Evolutionary conservation across 2,888 invertebrate species (phyloP), one percentile per base, ranked within the genome.

Genomic region (Leucophenga maculata): DNA sequence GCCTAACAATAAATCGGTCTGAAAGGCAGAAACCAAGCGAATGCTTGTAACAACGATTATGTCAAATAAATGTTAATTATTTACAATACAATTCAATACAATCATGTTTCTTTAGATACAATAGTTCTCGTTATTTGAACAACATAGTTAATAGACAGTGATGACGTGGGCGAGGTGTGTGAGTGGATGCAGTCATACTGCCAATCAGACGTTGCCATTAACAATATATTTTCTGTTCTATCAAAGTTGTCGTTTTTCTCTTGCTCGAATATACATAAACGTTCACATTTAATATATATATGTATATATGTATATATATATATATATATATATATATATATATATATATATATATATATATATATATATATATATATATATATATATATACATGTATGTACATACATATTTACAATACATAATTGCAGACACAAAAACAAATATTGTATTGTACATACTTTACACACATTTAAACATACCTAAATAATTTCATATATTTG

Each of bases 151-250:
- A 39, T 39, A 11, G 11, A 39, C 32, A 32, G 39, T 11, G 39
- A 8, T 6, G 8, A 39, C 6, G 39, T 39, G 39, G 3, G 39
- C 39, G 39, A 39, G 39, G 8, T 39, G 39, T 32, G 32, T 39
- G 39, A 39, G 11, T 39, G 11, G 9, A 8, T 3, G 3, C 3
- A 57, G 8, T 18, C 59, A 18, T 62, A 50, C 46, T 64, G 68
- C 26, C 55, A 67, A 67, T 67, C 55, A 44, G 20, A 46, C 22
- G 52, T 11, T 26, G 52, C 9, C 52, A 52, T 20, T 48, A 3
- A 14, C 2, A 48, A 52, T 52, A 13, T 52, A 52, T n/a, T 18
- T 52, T 39, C 39, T 39, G 39, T 39, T 39, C 9, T 8, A 39
- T 39, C 39, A 6, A 39, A 52, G 14, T 52, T 14, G 52, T 52